A percentile compares a stretch with the other conserved stretches of the same genome.
phyloP scores from a whole-genome alignment of 2,888 invertebrate species.

The Hypomecis punctinalis region DNA sequence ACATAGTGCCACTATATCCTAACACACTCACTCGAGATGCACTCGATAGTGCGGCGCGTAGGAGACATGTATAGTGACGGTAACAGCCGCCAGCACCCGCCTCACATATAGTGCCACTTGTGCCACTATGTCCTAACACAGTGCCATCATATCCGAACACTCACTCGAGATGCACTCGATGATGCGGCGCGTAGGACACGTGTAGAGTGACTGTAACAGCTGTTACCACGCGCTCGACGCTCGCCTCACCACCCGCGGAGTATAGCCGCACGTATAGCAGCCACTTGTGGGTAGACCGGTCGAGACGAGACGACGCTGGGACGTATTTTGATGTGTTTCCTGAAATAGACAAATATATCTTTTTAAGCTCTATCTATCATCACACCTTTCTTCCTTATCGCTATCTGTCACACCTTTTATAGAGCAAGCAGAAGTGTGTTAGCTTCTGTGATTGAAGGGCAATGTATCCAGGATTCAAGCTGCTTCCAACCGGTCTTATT shows the following conservation, averaged over 20 bases:
- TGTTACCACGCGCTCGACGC: slow-evolving; percentile 69
- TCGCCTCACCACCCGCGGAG: slow-evolving; percentile 53
- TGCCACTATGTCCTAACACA: too few relatives aligned
- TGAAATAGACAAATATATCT: slow-evolving; percentile 38
- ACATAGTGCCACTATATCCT: background rate
- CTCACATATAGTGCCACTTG: too few relatives aligned
- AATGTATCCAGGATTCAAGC: too few relatives aligned
- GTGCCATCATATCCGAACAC: slow-evolving; percentile 56
- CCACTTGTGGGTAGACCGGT: slow-evolving; percentile 94
- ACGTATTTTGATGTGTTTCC: slow-evolving; percentile 95
- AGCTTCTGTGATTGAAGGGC: too few relatives aligned
- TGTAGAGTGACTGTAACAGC: slow-evolving; percentile 93
- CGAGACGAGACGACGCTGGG: slow-evolving; percentile 87
- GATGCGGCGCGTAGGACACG: slow-evolving; percentile 92
- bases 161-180: slow-evolving; percentile 91
- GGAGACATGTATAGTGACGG: slow-evolving; percentile 65
- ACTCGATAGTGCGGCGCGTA: slow-evolving; percentile 95
- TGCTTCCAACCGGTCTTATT: too few relatives aligned
- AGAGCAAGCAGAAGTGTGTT: background rate
- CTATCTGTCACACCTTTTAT: too few relatives aligned
- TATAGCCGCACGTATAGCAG: slow-evolving; percentile 91
- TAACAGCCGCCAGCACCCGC: too few relatives aligned
- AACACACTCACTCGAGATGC: slow-evolving; percentile 87
- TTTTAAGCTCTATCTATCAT: too few relatives aligned
- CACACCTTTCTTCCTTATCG: too few relatives aligned